Conservation (phyloP, 2,113 vertebrate genomes). For the Cynocephalus volans region DNA sequence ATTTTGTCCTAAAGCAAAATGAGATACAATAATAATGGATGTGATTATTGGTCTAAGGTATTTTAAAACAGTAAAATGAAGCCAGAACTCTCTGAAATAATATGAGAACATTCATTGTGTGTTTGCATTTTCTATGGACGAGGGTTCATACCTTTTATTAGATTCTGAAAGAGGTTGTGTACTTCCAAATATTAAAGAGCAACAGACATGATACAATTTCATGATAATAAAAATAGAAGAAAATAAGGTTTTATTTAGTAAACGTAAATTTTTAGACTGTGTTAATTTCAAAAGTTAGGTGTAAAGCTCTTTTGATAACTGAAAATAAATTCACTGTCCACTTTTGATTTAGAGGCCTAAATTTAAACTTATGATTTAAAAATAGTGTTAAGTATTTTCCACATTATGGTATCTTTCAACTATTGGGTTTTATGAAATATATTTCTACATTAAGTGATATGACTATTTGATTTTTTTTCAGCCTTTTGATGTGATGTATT, state of each 20-base stretch:
- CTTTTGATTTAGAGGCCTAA: neutral
- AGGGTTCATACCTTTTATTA: neutral
- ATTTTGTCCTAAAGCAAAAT: neutral
- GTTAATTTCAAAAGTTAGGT: neutral
- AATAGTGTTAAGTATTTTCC: neutral
- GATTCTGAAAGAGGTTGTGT: neutral
- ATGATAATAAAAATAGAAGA: neutral
- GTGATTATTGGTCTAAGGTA: neutral
- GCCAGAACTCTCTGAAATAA: neutral
- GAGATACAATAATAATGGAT: neutral
- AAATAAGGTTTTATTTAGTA: neutral
- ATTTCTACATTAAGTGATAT: neutral
- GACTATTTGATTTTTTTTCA: neutral
- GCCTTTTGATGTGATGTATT: neutral
- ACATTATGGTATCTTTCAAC: neutral
- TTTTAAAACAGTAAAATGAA: neutral
- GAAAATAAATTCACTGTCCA: neutral
- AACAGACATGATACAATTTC: neutral
- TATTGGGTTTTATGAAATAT: neutral
- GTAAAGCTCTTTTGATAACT: neutral
- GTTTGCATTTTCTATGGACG: neutral
- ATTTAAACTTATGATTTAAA: neutral
- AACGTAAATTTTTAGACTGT: neutral
- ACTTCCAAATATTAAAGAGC: neutral
- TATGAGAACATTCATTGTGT: neutral